phyloP scores from a whole-genome alignment of 2,113 vertebrate species.

The Xiphorhynchus elegans region DNA sequence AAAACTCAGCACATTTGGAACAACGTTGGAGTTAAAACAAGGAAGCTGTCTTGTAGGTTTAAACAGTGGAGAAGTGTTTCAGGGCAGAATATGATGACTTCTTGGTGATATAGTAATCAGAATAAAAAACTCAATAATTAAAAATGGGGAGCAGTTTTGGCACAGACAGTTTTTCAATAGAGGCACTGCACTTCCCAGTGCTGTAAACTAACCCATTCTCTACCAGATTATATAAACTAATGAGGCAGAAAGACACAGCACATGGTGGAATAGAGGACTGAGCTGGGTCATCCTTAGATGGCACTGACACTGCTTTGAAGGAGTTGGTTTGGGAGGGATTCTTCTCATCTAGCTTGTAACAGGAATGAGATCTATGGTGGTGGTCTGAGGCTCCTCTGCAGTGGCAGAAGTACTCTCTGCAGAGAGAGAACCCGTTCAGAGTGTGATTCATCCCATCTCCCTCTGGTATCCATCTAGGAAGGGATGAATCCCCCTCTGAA shows the following conservation, averaged over 20 bases:
- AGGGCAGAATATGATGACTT: not conserved
- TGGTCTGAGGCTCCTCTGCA: not conserved
- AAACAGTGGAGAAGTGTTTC: not conserved
- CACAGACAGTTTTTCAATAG: not conserved
- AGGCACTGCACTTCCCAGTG: not conserved
- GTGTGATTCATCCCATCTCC: not conserved
- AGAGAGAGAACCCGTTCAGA: not conserved
- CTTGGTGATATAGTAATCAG: not conserved
- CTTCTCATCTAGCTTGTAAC: not conserved
- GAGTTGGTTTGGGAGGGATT: fast-evolving
- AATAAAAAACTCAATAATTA: not conserved
- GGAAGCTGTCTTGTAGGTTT: not conserved
- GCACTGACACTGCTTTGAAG: not conserved
- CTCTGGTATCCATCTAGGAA: not conserved
- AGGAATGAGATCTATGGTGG: not conserved
- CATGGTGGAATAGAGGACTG: not conserved
- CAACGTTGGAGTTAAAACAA: not conserved
- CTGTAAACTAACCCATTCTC: not conserved
- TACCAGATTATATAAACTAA: not conserved
- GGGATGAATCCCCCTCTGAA: not conserved
- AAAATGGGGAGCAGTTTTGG: not conserved
- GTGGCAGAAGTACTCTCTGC: fast-evolving
- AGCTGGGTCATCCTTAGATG: not conserved
- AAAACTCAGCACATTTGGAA: not conserved
- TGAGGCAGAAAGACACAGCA: not conserved